Evolutionary conservation across 37 sponge, comb jelly and placozoan genomes (phyloP).

Genomic region (Chondrilla cf. caribensis): DNA sequence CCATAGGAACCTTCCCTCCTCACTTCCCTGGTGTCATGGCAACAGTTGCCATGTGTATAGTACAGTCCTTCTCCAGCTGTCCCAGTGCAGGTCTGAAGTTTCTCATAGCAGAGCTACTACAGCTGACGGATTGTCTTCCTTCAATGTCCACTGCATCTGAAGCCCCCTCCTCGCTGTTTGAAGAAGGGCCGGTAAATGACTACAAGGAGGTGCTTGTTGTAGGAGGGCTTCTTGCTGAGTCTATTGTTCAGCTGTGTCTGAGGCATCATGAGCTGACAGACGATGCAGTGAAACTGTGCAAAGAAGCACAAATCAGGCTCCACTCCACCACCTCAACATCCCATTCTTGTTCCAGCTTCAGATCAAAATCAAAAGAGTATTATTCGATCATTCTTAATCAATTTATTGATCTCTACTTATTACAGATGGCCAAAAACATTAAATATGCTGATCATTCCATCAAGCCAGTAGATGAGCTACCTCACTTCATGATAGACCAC

Average conservation of each 20-base stretch:
- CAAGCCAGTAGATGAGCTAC: too few species aligned
- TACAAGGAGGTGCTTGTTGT: slow-evolving; percentile 47
- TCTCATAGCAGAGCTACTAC: background rate
- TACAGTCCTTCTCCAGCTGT: background rate
- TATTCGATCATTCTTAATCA: too few species aligned
- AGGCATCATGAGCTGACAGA: background rate
- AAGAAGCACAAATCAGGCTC: too few species aligned
- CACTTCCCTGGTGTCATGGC: background rate
- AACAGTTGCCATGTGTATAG: background rate
- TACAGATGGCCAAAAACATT: too few species aligned
- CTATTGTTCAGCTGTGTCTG: background rate
- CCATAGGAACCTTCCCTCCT: background rate
- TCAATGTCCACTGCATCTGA: background rate
- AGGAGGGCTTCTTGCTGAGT: background rate
- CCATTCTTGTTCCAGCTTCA: too few species aligned
- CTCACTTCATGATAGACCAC: too few species aligned
- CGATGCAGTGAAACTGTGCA: background rate
- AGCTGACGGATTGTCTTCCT: background rate
- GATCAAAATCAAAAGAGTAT: too few species aligned
- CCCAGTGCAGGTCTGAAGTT: background rate
- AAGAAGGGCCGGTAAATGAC: slow-evolving; percentile 59
- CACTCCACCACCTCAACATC: too few species aligned
- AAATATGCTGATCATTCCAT: too few species aligned
- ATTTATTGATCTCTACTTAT: too few species aligned
- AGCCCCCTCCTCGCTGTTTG: slow-evolving; percentile 36